Evolutionary conservation across 2,113 vertebrate genomes (phyloP).

Genomic region (Callionymus lyra): DNA sequence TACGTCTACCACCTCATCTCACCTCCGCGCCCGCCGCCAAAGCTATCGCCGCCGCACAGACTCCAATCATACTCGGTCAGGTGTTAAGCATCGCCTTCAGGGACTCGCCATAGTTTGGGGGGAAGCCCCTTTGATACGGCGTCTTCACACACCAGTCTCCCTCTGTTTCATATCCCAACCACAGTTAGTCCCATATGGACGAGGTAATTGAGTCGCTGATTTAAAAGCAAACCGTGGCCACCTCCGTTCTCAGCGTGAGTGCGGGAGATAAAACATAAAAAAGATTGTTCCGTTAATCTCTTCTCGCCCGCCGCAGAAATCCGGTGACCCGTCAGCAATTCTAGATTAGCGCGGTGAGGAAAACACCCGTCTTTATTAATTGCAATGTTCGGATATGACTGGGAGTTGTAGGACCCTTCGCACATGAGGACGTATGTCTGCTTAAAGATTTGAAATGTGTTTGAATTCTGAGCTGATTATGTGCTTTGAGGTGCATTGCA

Average conservation of each 20-base stretch:
- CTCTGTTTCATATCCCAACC: constrained; percentile 61
- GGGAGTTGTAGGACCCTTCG: constrained; percentile 22
- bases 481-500: no score
- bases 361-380: constrained; percentile 60
- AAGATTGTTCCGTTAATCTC: constrained; percentile 63
- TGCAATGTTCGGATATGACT: constrained; percentile 37
- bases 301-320: constrained; percentile 39
- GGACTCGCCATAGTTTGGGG: constrained; percentile 28
- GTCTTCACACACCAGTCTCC: constrained; percentile 33
- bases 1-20: constrained; percentile 30
- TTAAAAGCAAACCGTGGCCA: constrained; percentile 51
- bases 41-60: constrained; percentile 37
- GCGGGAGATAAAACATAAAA: constrained; percentile 69
- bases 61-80: constrained; percentile 47
- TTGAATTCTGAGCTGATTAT: not conserved
- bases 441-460: constrained; percentile 1
- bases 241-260: constrained; percentile 49
- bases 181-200: constrained; percentile 60
- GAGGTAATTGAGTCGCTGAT: constrained; percentile 65
- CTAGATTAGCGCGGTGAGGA: constrained; percentile 55
- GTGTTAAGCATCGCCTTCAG: constrained; percentile 56
- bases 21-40: constrained; percentile 21
- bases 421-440: constrained; percentile 9
- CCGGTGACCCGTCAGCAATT: constrained; percentile 60
- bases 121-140: constrained; percentile 47